A percentile compares a stretch with the other conserved stretches of the same genome.
Evolutionary conservation across 1,140 invertebrate genomes (phyloP).

Genomic region (Zaprionus kolodkinae): DNA sequence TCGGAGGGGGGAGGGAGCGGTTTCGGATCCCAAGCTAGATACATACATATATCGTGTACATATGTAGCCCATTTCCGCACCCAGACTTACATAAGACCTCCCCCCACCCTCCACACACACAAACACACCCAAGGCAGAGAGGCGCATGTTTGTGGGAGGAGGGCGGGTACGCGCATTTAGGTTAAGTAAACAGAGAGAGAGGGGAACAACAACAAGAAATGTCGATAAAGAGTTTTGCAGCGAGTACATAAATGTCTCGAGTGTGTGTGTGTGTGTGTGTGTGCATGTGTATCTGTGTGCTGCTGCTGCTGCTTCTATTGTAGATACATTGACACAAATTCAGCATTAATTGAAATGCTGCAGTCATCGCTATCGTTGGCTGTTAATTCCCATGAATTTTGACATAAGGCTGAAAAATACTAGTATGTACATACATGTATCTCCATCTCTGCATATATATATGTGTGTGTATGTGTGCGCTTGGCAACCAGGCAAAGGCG

Average conservation of each 20-base stretch:
- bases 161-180: conserved; percentile 54
- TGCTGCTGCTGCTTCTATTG: conserved; percentile 26
- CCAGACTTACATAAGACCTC: conserved; percentile 67
- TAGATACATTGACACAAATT: conserved; percentile 66
- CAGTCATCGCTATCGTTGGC: conserved; percentile 69
- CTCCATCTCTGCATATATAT: conserved; percentile 1
- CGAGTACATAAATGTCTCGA: conserved; percentile 12
- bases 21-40: neutral
- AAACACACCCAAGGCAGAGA: neutral
- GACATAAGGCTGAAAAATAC: conserved; percentile 65
- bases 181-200: conserved; percentile 69
- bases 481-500: conserved; percentile 62
- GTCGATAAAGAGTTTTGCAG: conserved; percentile 64
- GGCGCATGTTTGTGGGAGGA: neutral
- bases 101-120: neutral
- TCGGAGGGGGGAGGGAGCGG: neutral
- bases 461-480: conserved; percentile 58
- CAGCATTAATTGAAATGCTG: conserved; percentile 78
- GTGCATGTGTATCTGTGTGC: conserved; percentile 31
- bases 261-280: conserved; percentile 31
- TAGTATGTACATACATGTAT: conserved; percentile 42
- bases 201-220: conserved; percentile 42
- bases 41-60: conserved; percentile 28
- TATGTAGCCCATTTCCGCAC: conserved; percentile 75
- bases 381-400: conserved; percentile 79